Base-by-base conservation (phyloP, 1,140 invertebrate species). In the Oncopeltus fasciatus region DNA sequence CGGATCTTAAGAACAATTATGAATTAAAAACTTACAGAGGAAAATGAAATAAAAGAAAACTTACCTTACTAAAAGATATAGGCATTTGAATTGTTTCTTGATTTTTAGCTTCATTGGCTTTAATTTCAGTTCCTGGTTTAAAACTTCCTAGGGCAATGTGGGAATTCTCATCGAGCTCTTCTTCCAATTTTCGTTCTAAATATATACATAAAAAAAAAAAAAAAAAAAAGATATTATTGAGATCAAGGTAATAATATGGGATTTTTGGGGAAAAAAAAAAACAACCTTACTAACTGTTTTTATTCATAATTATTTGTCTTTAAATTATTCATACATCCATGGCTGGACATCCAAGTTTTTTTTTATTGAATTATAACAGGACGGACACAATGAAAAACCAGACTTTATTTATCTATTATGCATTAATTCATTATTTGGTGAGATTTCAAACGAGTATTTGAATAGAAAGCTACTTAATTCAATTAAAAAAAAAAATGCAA, bases 71-170 rank as follows among this genome's bases (percentile, higher is more conserved):
- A 66, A 81, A 82, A 8, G 74, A 74, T 18, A 82, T 67, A 8
- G 79, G 79, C 74, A 84, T 77, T 60, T 81, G 81, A 56, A 83
- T 81, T 0, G 78, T 72, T 20, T 82, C 80, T 21, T 77, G 73
- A 26, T 73, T 68, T 65, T 73, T 72, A 26, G 67, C 60, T 46
- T 70, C 71, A 66, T 79, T 78, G 47, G 77, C 75, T 29, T 80
- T 74, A 62, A 79, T 74, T 65, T 73, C 77, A 67, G 75, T 78
- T 67, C 76, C 81, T 67, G 80, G 83, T 70, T 75, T 83, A 69
- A 75, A 83, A 67, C 73, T 78, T 60, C 77, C 78, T 20, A 77
- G 77, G 0, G 79, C 75, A 2, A 81, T 68, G 60, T 63, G 61
- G 61, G 61, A 14, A 57, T 66, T 62, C 64, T 71, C 71, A 63